Evolutionary conservation across 2,113 vertebrate genomes (phyloP).

Genomic region (Tenebrosternarchus preto): DNA sequence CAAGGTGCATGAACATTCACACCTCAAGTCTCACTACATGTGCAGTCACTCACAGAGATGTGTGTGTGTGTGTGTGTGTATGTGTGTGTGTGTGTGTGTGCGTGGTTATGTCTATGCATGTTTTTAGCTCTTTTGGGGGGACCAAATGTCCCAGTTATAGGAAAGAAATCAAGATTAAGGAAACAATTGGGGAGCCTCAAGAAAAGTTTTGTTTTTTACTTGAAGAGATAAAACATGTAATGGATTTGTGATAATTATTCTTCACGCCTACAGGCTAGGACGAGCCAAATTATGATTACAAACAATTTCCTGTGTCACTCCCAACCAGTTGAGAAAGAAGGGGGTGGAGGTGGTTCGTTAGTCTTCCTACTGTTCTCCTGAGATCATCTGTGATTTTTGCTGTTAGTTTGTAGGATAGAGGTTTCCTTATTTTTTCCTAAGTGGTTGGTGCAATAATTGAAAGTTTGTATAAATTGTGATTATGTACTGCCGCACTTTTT

Average conservation of each 20-base stretch:
- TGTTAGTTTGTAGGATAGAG: neutral
- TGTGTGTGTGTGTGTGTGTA: neutral
- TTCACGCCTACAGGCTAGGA: constrained; percentile 13
- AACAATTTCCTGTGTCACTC: constrained; percentile 28
- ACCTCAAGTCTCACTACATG: constrained; percentile 5
- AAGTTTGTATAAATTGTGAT: neutral
- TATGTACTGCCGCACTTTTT: neutral
- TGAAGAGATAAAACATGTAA: no score
- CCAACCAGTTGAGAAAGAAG: neutral
- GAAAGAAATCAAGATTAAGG: no score
- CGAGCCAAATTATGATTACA: constrained; percentile 16
- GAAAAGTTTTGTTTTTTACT: no score
- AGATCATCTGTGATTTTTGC: neutral
- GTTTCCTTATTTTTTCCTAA: neutral
- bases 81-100: neutral
- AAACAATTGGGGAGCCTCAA: no score
- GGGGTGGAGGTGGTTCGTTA: neutral
- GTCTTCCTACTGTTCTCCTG: neutral
- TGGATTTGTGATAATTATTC: no score
- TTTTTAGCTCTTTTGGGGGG: neutral
- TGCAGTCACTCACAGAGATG: neutral
- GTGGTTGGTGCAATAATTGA: neutral
- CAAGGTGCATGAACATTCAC: neutral
- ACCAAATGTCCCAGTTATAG: no score
- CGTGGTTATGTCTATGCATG: neutral